Evolutionary conservation across 2,888 invertebrate genomes (phyloP).

Genomic region (Euzetes globulus): DNA sequence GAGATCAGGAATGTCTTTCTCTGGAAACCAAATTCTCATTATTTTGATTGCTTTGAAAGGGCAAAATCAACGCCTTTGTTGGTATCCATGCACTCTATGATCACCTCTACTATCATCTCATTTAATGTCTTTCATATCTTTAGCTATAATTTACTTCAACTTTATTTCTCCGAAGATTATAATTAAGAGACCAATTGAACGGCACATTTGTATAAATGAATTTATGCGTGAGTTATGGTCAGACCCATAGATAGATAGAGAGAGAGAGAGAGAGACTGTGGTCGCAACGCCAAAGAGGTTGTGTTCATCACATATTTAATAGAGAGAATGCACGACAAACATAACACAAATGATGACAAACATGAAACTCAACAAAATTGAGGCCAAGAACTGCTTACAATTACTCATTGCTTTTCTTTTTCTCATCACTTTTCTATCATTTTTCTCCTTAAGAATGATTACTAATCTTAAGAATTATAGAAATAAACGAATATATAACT

Average conservation of each 20-base stretch:
- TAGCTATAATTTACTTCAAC: not conserved
- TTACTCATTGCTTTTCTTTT: not conserved
- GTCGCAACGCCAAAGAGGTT: not conserved
- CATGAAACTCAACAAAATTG: not conserved
- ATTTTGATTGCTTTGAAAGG: not conserved
- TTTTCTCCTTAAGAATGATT: not conserved
- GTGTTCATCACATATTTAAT: not conserved
- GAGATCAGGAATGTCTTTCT: not conserved
- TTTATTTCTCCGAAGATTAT: not conserved
- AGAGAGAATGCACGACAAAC: not conserved
- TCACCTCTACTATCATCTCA: not conserved
- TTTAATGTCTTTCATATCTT: not conserved
- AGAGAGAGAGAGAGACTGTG: not conserved
- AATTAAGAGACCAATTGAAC: not conserved
- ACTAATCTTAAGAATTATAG: not conserved
- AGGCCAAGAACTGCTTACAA: too few species aligned
- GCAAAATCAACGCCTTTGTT: not conserved
- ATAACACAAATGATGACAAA: not conserved
- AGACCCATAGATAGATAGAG: not conserved
- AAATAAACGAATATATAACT: not conserved
- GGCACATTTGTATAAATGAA: not conserved
- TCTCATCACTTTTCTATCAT: not conserved
- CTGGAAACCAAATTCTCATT: not conserved
- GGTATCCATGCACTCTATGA: not conserved
- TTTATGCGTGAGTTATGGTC: not conserved